A percentile compares a stretch with the other conserved stretches of the same genome.
These are phyloP conservation scores for Cyphomyrus discorhynchus DNA, from an alignment of 2,113 vertebrate genomes.

Conservation along the genomic window DNA sequence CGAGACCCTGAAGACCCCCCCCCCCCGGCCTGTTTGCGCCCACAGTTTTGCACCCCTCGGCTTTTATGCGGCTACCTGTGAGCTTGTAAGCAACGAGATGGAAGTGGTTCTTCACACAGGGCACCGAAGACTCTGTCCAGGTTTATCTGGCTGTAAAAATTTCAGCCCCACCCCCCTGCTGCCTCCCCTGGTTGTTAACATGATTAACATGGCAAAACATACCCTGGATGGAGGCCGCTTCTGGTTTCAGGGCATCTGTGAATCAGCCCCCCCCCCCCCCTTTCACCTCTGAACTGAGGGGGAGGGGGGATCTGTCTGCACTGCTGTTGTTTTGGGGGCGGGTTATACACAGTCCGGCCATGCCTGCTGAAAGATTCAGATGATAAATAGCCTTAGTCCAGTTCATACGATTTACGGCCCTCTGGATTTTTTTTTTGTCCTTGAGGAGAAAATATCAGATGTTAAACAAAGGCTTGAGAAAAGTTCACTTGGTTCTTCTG, in stretches of 20 bases:
- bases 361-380: neutral
- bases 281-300: slow-evolving; percentile 16
- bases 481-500: neutral
- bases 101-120: neutral
- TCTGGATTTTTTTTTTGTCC: slow-evolving; percentile 8
- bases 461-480: neutral
- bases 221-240: neutral
- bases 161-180: neutral
- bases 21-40: no score
- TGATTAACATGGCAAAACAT: slow-evolving; percentile 21
- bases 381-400: neutral
- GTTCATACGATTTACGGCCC: slow-evolving; percentile 1
- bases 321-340: slow-evolving; percentile 20
- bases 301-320: neutral
- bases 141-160: slow-evolving; percentile 16
- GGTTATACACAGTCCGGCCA: neutral
- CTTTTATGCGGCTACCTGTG: neutral
- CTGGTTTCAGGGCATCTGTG: slow-evolving; percentile 8
- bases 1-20: neutral
- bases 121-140: neutral
- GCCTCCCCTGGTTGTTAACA: slow-evolving; percentile 14
- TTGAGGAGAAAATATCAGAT: slow-evolving; percentile 6
- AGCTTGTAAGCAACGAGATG: slow-evolving; percentile 3
- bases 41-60: neutral
- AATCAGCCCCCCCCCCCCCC: neutral